Evolutionary conservation across 2,797 vertebrate species (phyloP), one percentile per base, ranked within the genome.

Genomic region (Cynopterus sphinx): DNA sequence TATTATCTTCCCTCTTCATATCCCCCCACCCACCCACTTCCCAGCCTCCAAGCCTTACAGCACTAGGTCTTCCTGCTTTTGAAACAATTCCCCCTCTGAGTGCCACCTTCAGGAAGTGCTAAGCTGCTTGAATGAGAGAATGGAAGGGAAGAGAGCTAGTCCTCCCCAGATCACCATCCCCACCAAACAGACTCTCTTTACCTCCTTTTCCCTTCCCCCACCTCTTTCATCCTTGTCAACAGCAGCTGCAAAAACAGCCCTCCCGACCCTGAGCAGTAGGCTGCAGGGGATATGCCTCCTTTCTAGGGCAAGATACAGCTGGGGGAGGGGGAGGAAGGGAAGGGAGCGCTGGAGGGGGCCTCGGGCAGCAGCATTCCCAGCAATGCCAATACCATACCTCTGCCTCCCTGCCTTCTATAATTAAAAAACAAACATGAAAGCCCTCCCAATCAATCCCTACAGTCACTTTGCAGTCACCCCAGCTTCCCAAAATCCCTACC

Each of bases 181-280:
- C 53, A 57, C 70, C 87, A 87, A 73, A 91, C 16, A 74, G 46
- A 59, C 6, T 26, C 59, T 53, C 21, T 67, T 41, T 39, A n/a
- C 39, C 51, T 79, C 46, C 49, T 51, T 39, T 87, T 4, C 24
- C 88, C 63, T 81, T 39, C 39, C 16, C 46, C 46, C 33, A 59
- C 73, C 43, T 79, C 90, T 84, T 87, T 90, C 67, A 73, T 90
- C 79, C 75, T 59, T 71, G 79, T 53, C 70, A 83, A 21, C 0
- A 16, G 83, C 63, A 86, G 70, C 96, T 83, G 73, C 83, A 77
- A 71, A 90, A 87, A 87, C 74, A 87, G 81, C 61, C 53, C 63
- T 95, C n/a, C 79, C 46, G 26, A 33, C 28, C 78, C 65, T 51
- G 41, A 89, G 51, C 46, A 13, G 26, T 46, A 74, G 88, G 63